These are phyloP conservation scores for Sinohyriopsis cumingii DNA, from an alignment of 2,888 invertebrate species.

Conservation along the genomic window DNA sequence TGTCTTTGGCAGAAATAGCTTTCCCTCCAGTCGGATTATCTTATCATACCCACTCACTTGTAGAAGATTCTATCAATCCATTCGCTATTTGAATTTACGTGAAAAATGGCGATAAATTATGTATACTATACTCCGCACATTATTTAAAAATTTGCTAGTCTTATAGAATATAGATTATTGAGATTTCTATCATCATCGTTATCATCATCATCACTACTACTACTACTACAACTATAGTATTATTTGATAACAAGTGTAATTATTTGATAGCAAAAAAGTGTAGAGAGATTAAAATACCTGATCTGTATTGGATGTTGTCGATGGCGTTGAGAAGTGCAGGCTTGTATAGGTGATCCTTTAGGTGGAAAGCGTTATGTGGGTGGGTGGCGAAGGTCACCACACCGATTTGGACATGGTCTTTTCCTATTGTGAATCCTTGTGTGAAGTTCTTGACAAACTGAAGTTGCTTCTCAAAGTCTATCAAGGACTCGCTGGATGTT, in stretches of 20 bases:
- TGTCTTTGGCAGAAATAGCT: too few relatives aligned
- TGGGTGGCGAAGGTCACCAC: conserved; percentile 36
- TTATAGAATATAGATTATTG: too few relatives aligned
- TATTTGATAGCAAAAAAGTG: not conserved
- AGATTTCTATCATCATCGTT: too few relatives aligned
- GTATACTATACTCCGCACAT: too few relatives aligned
- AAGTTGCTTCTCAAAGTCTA: conserved; percentile 41
- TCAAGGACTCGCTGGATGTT: conserved; percentile 34
- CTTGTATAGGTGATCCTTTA: conserved; percentile 29
- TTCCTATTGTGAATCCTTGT: conserved; percentile 30
- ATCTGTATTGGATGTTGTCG: conserved; percentile 16
- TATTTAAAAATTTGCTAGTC: too few relatives aligned
- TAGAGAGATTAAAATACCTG: conserved; percentile 18
- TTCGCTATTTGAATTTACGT: too few relatives aligned
- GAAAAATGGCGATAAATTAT: too few relatives aligned
- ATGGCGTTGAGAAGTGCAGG: conserved; percentile 28
- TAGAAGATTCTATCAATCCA: too few relatives aligned
- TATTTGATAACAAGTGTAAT: not conserved
- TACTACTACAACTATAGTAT: not conserved
- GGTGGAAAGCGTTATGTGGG: conserved; percentile 32
- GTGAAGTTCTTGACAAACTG: conserved; percentile 40
- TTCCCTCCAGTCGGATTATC: too few relatives aligned
- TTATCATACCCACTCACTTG: too few relatives aligned
- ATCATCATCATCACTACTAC: too few relatives aligned
- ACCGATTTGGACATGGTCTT: conserved; percentile 27